Evolutionary conservation across 2,888 invertebrate species (phyloP), one percentile per base, ranked within the genome.

Genomic region (Drosophila greeni): DNA sequence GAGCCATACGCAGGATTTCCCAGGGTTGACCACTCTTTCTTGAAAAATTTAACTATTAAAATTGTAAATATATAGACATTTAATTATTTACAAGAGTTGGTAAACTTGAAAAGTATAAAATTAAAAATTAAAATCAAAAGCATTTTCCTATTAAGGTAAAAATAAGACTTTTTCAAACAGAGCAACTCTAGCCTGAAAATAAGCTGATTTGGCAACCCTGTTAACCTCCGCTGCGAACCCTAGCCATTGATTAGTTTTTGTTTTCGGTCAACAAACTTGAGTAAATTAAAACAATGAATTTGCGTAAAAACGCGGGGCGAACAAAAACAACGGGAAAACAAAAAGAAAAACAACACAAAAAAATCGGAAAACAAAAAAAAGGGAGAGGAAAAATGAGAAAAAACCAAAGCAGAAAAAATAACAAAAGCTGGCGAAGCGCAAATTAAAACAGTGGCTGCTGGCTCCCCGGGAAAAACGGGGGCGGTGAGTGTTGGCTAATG

Each of bases 261-360:
- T 76, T 80, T 77, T 77, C 77, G 82, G 76, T 77, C 82, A 81
- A 80, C 80, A 76, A 78, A 80, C 82, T 81, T 80, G 71, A 70
- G 74, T 82, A 82, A 80, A 82, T 82, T 80, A 76, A 79, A 82
- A 82, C 81, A 81, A 81, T 80, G 80, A 81, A 82, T 82, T 78
- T 82, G 78, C 80, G 78, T 74, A 74, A 81, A 82, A 82, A 67
- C 73, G 72, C 67, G 65, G 60, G 24, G 47, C 40, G 51, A 65
- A 61, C 62, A 53, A 61, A 66, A 66, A 65, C 43, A 57, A 64
- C 49, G 60, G 42, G 29, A 18, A 23, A 54, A 31, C 39, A 20
- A 26, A 26, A 47, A 51, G 54, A 64, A 23, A 20, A 26, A 51
- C 48, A 59, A 34, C 23, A 47, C 40, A 56, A 40, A 56, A 66